Evolutionary conservation across 2,888 invertebrate species (phyloP).

Genomic region (Caenorhabditis sp.): DNA sequence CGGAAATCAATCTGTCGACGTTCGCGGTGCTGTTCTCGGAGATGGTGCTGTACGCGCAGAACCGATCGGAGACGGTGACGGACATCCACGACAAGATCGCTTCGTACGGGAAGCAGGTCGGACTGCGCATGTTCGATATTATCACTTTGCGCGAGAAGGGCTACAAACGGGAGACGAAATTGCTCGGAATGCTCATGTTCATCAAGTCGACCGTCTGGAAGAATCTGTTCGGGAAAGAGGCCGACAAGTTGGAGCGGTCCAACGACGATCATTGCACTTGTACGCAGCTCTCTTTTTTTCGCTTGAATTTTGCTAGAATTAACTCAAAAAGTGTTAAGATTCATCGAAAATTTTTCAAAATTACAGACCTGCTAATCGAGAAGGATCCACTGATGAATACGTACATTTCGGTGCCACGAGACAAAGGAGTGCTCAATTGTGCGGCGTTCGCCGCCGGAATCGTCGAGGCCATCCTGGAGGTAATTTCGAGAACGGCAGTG

Average conservation of each 20-base stretch:
- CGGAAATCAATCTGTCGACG: constrained; percentile 80
- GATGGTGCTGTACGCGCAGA: constrained; percentile 96
- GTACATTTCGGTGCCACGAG: constrained; percentile 96
- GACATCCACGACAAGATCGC: constrained; percentile 93
- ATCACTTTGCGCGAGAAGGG: constrained; percentile 94
- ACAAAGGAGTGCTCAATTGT: constrained; percentile 95
- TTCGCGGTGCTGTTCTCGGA: constrained; percentile 97
- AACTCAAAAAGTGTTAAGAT: constrained; percentile 23
- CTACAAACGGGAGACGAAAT: constrained; percentile 90
- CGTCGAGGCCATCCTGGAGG: constrained; percentile 90
- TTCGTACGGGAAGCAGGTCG: constrained; percentile 95
- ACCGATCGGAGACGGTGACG: constrained; percentile 90
- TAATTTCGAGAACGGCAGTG: too few species aligned
- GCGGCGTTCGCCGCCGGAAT: constrained; percentile 99
- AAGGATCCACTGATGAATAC: constrained; percentile 96
- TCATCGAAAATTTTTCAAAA: constrained; percentile 3
- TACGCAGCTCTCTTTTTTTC: too few species aligned
- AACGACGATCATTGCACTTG: constrained; percentile 97
- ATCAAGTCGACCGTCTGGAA: constrained; percentile 96
- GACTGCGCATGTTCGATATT: constrained; percentile 91
- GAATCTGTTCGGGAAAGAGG: constrained; percentile 96
- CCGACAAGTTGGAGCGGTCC: constrained; percentile 97
- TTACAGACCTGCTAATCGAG: constrained; percentile 94
- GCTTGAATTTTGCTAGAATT: too few species aligned
- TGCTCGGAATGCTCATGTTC: constrained; percentile 90